Evolutionary conservation across 2,113 vertebrate species (phyloP), one percentile per base, ranked within the genome.

Genomic region (Boleophthalmus pectinirostris): DNA sequence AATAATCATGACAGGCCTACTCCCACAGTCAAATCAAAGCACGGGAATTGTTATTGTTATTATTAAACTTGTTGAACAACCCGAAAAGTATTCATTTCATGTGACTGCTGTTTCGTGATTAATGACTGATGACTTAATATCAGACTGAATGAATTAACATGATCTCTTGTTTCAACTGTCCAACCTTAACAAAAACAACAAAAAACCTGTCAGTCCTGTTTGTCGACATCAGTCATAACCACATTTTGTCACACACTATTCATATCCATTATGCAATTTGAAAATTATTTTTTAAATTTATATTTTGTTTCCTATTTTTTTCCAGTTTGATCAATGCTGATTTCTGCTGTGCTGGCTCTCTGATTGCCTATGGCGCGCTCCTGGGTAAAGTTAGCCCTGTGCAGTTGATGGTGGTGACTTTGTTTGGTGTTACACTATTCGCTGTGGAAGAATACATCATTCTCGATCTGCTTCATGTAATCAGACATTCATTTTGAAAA

Each of bases 381-480:
- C 91, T 99, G 84, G 98, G 98, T 10, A 99, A 98, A 91, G 93
- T 95, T 66, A 99, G 98, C 79, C 97, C 98, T 0, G 83, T 99
- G 51, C 98, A 99, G 86, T 82, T 97, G 70, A 74, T 99, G 87
- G 46, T 99, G 54, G 92, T 99, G 94, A 96, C 97, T 1, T 89
- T 99, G 53, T 96, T 96, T 85, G 96, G 98, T 78, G 80, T 98
- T 77, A 96, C 96, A 0, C 94, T 99, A 65, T 99, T 94, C 38
- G 75, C 97, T 0, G 94, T 98, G 81, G 97, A 99, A 0, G 97
- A 99, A 73, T 96, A 84, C 87, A 94, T 99, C 85, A 95, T 98
- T 72, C 92, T 98, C 46, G 4, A 72, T 1, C 78, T 97, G 45
- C 92, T 99, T n/a, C 94, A 96, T 53, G 98, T 99, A 91, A 96